Conservation (phyloP, 1,140 invertebrate genomes). For the Physella acuta region DNA sequence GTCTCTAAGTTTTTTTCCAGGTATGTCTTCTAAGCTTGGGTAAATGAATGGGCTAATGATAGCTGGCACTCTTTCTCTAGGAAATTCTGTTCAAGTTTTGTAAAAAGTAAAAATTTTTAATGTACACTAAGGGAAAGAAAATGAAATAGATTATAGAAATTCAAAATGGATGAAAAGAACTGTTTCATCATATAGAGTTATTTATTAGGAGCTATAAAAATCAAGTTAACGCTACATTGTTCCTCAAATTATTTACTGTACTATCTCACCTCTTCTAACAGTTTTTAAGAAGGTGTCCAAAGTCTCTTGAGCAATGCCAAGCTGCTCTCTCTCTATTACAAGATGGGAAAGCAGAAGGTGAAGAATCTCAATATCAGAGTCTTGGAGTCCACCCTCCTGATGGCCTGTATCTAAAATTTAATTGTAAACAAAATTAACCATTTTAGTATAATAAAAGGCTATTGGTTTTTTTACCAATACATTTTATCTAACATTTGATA, state of each 20-base stretch:
- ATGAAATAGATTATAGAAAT: too few species aligned
- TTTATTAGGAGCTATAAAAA: too few species aligned
- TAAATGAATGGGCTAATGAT: constrained; percentile 85
- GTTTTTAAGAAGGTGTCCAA: constrained; percentile 79
- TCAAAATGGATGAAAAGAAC: too few species aligned
- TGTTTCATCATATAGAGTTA: too few species aligned
- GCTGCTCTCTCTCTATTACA: constrained; percentile 63
- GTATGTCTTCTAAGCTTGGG: constrained; percentile 72
- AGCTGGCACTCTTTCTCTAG: constrained; percentile 81
- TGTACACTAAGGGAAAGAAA: too few species aligned
- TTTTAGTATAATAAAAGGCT: too few species aligned
- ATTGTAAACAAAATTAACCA: neutral
- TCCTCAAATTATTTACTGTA: too few species aligned
- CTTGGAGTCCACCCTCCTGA: constrained; percentile 78
- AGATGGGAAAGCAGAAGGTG: constrained; percentile 76
- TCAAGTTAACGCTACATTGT: too few species aligned
- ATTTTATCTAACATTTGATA: too few species aligned
- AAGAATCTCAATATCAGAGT: constrained; percentile 83
- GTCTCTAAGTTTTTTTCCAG: constrained; percentile 66
- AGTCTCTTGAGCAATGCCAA: constrained; percentile 67
- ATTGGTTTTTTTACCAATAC: too few species aligned
- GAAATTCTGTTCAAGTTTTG: constrained; percentile 70
- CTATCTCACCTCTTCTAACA: constrained; percentile 70
- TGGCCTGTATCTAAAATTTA: constrained; percentile 33
- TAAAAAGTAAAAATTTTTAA: neutral